A percentile compares a stretch with the other conserved stretches of the same genome.
Conservation (phyloP, 2,888 invertebrate genomes). For the Oconnorella tubifera region DNA sequence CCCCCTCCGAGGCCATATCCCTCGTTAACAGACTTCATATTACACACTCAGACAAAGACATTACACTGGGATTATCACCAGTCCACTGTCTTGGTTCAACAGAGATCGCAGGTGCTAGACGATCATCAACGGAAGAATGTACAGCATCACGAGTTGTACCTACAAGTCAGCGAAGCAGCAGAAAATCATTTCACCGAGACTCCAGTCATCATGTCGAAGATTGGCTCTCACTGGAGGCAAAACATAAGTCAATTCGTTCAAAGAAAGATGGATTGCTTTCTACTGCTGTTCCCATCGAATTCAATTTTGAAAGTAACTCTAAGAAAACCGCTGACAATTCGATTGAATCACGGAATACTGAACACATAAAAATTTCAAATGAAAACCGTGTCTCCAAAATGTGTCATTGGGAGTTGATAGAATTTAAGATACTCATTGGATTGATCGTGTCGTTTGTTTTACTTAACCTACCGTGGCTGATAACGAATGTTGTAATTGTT, state of each 20-base stretch:
- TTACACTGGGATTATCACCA: background rate
- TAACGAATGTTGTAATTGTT: background rate
- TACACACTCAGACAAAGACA: background rate
- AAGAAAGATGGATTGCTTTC: background rate
- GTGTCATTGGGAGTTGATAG: background rate
- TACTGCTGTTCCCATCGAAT: background rate
- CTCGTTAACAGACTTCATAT: background rate
- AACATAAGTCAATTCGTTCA: background rate
- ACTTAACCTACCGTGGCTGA: conserved; percentile 6
- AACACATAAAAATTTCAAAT: no score
- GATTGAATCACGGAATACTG: background rate
- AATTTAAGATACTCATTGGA: background rate
- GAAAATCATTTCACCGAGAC: conserved; percentile 10
- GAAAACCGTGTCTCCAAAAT: background rate
- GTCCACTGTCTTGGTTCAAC: background rate
- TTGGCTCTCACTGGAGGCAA: conserved; percentile 10
- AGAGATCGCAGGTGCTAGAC: no score
- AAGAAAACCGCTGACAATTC: background rate
- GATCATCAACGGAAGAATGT: background rate
- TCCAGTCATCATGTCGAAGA: conserved; percentile 12
- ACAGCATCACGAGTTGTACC: background rate
- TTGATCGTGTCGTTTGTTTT: background rate
- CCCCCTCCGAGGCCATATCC: background rate
- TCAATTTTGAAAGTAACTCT: background rate
- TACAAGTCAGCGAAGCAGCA: background rate